Evolutionary conservation across 2,888 invertebrate genomes (phyloP).

Genomic region (Sialis fuliginosa): DNA sequence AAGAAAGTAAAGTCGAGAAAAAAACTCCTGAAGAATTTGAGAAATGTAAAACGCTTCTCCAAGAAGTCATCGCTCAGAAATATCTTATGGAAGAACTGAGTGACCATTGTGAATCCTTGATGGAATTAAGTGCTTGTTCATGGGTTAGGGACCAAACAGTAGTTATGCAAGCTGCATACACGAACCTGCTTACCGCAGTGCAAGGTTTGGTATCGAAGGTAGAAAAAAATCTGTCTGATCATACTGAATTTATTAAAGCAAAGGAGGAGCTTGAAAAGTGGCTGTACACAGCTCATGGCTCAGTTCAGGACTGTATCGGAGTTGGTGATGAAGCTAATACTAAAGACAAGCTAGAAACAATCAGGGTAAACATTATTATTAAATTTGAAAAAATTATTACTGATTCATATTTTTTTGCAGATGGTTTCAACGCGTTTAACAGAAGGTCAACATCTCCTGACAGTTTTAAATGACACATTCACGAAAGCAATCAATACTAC

Average conservation of each 20-base stretch:
- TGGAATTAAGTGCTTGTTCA: slow-evolving; percentile 72
- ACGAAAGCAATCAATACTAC: slow-evolving; percentile 69
- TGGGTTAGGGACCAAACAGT: slow-evolving; percentile 77
- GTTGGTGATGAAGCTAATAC: slow-evolving; percentile 62
- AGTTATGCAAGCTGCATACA: slow-evolving; percentile 65
- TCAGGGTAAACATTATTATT: slow-evolving; percentile 35
- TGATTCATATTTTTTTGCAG: slow-evolving; percentile 10
- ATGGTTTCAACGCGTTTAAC: slow-evolving; percentile 49
- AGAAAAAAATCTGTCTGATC: slow-evolving; percentile 79
- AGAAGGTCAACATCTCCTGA: slow-evolving; percentile 70
- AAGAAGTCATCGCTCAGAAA: slow-evolving; percentile 60
- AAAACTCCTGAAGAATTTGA: slow-evolving; percentile 64
- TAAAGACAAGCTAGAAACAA: slow-evolving; percentile 62
- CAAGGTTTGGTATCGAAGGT: slow-evolving; percentile 72
- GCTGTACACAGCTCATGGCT: slow-evolving; percentile 64
- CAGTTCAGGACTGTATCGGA: slow-evolving; percentile 65
- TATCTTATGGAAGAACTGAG: slow-evolving; percentile 66
- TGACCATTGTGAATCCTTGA: slow-evolving; percentile 69
- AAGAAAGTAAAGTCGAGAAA: slow-evolving; percentile 45
- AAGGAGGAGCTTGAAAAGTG: slow-evolving; percentile 70
- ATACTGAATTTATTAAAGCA: slow-evolving; percentile 77
- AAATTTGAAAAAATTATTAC: background rate
- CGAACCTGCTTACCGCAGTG: slow-evolving; percentile 55
- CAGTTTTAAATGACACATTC: slow-evolving; percentile 69
- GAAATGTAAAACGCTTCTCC: slow-evolving; percentile 52